A percentile compares a stretch with the other conserved stretches of the same genome.
Conservation (phyloP, 1,140 invertebrate species). For the Aphelinus certus region DNA sequence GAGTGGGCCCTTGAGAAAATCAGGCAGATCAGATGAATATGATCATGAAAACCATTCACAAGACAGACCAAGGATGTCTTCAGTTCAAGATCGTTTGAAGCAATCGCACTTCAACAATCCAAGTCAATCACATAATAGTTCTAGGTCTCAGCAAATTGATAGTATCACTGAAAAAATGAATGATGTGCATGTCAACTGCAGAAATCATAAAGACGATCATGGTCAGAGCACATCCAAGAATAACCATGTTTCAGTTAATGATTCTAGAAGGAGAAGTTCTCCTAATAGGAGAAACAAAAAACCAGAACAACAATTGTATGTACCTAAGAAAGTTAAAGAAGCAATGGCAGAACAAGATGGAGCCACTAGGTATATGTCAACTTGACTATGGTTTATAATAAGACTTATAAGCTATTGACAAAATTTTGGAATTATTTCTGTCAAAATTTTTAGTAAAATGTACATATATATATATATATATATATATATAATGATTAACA, state of each 20-base stretch:
- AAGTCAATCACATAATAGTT: conserved; percentile 44
- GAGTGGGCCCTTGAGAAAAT: conserved; percentile 70
- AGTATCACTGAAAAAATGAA: conserved; percentile 54
- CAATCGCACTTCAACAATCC: conserved; percentile 47
- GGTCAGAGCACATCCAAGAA: conserved; percentile 50
- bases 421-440: no score
- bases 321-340: conserved; percentile 68
- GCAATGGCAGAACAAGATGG: conserved; percentile 61
- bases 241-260: conserved; percentile 52
- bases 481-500: no score
- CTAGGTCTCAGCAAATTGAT: conserved; percentile 46
- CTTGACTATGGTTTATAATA: no score
- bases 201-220: conserved; percentile 50
- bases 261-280: conserved; percentile 55
- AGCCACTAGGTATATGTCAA: conserved; percentile 44
- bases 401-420: no score
- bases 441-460: no score
- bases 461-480: no score
- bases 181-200: conserved; percentile 54
- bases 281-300: conserved; percentile 64
- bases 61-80: conserved; percentile 52
- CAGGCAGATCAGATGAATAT: conserved; percentile 64
- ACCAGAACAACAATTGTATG: conserved; percentile 68
- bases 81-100: conserved; percentile 57
- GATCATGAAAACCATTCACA: conserved; percentile 60